These are phyloP conservation scores for Tautogolabrus adspersus DNA, from an alignment of 2,113 vertebrate genomes.

Conservation along the genomic window DNA sequence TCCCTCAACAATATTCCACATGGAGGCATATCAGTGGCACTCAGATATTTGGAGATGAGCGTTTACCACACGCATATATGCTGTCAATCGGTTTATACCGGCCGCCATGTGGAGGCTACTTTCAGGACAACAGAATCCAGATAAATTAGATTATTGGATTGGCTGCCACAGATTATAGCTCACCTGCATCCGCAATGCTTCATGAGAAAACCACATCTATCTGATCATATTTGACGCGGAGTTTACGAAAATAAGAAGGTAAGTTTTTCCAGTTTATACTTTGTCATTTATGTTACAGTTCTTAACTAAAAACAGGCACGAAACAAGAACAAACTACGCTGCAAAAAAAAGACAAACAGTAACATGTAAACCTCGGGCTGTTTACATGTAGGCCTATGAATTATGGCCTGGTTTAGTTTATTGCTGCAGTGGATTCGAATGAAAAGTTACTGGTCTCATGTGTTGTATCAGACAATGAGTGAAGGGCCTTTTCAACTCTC, in stretches of 20 bases:
- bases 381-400: too few relatives aligned
- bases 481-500: conserved; percentile 20
- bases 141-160: conserved; percentile 86
- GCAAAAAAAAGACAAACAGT: too few relatives aligned
- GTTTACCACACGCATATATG: not conserved
- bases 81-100: conserved; percentile 3
- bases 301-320: not conserved
- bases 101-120: conserved; percentile 46
- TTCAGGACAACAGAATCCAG: conserved; percentile 62
- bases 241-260: conserved; percentile 66
- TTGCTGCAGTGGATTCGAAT: not conserved
- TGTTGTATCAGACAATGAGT: not conserved
- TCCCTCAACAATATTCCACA: not conserved
- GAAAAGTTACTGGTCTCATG: not conserved
- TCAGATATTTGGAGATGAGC: not conserved
- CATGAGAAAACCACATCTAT: conserved; percentile 51
- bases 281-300: too few relatives aligned
- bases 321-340: not conserved
- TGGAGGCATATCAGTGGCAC: not conserved
- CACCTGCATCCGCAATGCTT: conserved; percentile 53
- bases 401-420: too few relatives aligned
- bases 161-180: conserved; percentile 79
- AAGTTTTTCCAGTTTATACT: conserved; percentile 23
- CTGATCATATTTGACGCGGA: conserved; percentile 45
- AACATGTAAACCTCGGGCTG: too few relatives aligned